phyloP scores from a whole-genome alignment of 2,888 invertebrate genomes.

The Lochmaea crataegi region DNA sequence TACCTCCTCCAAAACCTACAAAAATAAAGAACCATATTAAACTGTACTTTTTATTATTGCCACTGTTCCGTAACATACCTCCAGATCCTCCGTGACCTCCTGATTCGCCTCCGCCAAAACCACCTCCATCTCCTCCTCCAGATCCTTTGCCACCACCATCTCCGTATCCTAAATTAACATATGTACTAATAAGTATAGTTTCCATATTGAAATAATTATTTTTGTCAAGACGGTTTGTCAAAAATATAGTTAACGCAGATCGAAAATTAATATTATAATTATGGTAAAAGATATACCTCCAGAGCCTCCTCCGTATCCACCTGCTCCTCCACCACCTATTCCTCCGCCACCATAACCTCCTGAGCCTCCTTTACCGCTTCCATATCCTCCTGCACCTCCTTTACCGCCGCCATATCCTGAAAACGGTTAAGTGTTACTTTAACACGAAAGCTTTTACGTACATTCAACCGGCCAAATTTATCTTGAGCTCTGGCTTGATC shows the following conservation, averaged over 20 bases:
- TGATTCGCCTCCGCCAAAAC: slow-evolving; percentile 30
- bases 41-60: too few relatives aligned
- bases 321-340: slow-evolving; percentile 19
- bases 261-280: too few relatives aligned
- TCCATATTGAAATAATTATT: too few relatives aligned
- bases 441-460: background rate
- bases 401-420: background rate
- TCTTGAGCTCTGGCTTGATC: background rate
- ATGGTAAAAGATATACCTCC: slow-evolving; percentile 6
- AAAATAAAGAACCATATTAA: background rate
- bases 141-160: slow-evolving; percentile 32
- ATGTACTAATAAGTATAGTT: background rate
- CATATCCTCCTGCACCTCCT: slow-evolving; percentile 24
- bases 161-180: background rate
- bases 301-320: slow-evolving; percentile 16
- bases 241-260: too few relatives aligned
- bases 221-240: too few relatives aligned
- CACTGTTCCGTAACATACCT: slow-evolving; percentile 10
- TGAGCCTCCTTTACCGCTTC: slow-evolving; percentile 14
- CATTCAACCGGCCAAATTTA: background rate
- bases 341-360: background rate
- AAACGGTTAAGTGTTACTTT: background rate
- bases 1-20: slow-evolving; percentile 16
- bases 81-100: slow-evolving; percentile 35
- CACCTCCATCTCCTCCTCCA: slow-evolving; percentile 33